These are phyloP conservation scores for Myocastor coypus DNA, from an alignment of 2,113 vertebrate genomes.

Conservation along the genomic window DNA sequence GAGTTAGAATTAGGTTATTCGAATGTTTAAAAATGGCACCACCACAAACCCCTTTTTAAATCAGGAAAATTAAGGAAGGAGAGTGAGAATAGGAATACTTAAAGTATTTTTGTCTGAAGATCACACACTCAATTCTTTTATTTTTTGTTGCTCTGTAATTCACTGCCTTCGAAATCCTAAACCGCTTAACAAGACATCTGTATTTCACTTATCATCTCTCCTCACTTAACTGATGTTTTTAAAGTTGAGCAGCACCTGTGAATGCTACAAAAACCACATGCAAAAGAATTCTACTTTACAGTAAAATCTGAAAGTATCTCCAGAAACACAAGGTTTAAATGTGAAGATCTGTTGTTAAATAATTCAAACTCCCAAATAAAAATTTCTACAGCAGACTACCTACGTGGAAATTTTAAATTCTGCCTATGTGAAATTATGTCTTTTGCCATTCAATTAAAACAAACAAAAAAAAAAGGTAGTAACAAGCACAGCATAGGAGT, in stretches of 20 bases:
- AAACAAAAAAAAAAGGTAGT: background rate
- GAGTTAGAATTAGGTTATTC: background rate
- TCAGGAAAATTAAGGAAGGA: slow-evolving; percentile 30
- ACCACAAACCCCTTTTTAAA: background rate
- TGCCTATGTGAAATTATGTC: slow-evolving; percentile 14
- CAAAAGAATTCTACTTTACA: slow-evolving; percentile 22
- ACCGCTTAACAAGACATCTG: background rate
- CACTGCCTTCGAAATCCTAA: background rate
- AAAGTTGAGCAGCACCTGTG: background rate
- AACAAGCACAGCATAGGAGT: background rate
- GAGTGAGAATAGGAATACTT: background rate
- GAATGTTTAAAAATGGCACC: slow-evolving; percentile 19
- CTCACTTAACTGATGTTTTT: background rate
- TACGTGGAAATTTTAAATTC: background rate
- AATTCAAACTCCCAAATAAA: slow-evolving; percentile 49
- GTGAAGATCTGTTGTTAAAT: background rate
- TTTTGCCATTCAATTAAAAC: background rate
- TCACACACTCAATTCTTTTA: background rate
- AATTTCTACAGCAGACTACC: slow-evolving; percentile 29
- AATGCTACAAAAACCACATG: slow-evolving; percentile 1
- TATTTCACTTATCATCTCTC: slow-evolving; percentile 5
- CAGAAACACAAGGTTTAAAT: slow-evolving; percentile 44
- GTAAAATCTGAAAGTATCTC: background rate
- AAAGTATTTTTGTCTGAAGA: slow-evolving; percentile 24
- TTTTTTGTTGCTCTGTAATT: background rate